A percentile compares a stretch with the other conserved stretches of the same genome.
Conservation (phyloP, 2,888 invertebrate genomes). For the Crocallis elinguaria region DNA sequence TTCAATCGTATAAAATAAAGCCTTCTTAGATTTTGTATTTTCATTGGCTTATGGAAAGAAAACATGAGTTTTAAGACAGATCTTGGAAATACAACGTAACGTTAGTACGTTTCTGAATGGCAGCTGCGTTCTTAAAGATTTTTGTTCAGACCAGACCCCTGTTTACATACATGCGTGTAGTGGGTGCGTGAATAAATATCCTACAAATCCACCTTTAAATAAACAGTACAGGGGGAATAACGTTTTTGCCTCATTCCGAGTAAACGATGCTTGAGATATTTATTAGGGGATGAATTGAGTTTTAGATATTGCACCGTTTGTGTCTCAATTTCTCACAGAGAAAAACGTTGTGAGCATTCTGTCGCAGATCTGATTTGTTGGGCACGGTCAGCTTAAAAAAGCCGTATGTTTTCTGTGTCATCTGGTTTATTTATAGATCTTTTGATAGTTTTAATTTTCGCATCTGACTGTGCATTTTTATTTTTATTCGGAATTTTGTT, state of each 20-base stretch:
- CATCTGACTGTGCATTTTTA: not conserved
- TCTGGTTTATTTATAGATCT: conserved; percentile 2
- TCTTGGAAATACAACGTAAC: conserved; percentile 25
- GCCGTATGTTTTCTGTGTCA: not conserved
- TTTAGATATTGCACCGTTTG: conserved; percentile 69
- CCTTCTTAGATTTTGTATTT: not conserved
- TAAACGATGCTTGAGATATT: conserved; percentile 83
- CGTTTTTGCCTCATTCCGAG: conserved; percentile 79
- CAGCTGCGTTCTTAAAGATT: conserved; percentile 41
- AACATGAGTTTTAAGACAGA: conserved; percentile 16
- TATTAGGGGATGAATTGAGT: conserved; percentile 79
- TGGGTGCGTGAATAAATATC: conserved; percentile 75
- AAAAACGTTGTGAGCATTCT: conserved; percentile 34
- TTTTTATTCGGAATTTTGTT: too few relatives aligned
- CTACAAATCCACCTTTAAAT: conserved; percentile 83
- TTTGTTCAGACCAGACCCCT: conserved; percentile 39
- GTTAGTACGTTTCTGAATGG: conserved; percentile 34
- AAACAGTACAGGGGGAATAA: conserved; percentile 74
- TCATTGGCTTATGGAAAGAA: not conserved
- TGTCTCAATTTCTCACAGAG: conserved; percentile 52
- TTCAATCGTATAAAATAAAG: not conserved
- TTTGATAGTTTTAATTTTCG: not conserved
- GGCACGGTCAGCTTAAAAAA: conserved; percentile 13
- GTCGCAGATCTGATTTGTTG: conserved; percentile 25
- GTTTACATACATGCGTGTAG: conserved; percentile 54